phyloP scores from a whole-genome alignment of 2,888 invertebrate species.

The Ectemnius lituratus region DNA sequence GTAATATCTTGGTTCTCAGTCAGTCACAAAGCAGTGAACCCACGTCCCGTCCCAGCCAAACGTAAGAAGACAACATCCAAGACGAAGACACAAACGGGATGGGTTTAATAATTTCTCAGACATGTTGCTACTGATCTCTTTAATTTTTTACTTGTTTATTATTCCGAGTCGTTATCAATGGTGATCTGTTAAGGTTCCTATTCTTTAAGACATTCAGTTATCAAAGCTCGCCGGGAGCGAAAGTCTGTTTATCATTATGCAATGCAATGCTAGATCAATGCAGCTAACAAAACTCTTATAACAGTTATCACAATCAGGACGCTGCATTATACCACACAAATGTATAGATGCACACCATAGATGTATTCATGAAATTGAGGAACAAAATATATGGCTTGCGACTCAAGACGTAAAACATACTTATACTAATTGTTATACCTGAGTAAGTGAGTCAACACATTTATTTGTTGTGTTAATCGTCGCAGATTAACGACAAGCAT shows the following conservation, averaged over 20 bases:
- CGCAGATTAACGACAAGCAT: too few relatives aligned
- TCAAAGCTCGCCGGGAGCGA: too few relatives aligned
- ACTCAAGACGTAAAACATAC: constrained; percentile 23
- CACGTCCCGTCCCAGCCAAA: constrained; percentile 65
- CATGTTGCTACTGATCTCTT: neutral
- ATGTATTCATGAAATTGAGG: too few relatives aligned
- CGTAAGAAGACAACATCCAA: constrained; percentile 44
- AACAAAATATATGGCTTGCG: constrained; percentile 1
- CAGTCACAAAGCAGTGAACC: constrained; percentile 77
- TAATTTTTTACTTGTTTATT: constrained; percentile 51
- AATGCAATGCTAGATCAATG: too few relatives aligned
- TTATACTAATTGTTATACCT: constrained; percentile 6
- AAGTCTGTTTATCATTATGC: too few relatives aligned
- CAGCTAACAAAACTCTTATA: neutral
- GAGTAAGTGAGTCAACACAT: constrained; percentile 38
- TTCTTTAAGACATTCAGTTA: too few relatives aligned
- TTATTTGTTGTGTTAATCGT: constrained; percentile 26
- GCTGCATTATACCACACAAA: constrained; percentile 9
- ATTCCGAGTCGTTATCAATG: constrained; percentile 29
- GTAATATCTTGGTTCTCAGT: constrained; percentile 83
- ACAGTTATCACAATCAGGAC: constrained; percentile 3
- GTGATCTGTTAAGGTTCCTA: too few relatives aligned
- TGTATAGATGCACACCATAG: constrained; percentile 11
- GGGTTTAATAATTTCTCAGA: too few relatives aligned
- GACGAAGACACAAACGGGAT: neutral